A percentile compares a stretch with the other conserved stretches of the same genome.
Evolutionary conservation across 2,113 vertebrate species (phyloP).

Genomic region (Antechinus flavipes): DNA sequence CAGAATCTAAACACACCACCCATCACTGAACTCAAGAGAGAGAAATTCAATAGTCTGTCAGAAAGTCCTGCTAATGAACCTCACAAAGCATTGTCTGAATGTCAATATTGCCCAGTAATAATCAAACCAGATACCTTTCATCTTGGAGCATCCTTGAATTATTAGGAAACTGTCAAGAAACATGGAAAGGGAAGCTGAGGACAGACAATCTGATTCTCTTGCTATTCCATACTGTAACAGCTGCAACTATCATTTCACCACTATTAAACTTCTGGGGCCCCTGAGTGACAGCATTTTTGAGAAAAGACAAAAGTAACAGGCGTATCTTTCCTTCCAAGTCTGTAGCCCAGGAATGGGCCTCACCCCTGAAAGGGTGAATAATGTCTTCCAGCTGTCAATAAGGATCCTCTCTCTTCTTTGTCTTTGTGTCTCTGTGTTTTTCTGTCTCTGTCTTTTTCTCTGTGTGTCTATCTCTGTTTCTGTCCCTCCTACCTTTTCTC

Average conservation of each 20-base stretch:
- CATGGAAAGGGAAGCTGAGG: background rate
- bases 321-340: constrained; percentile 64
- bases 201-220: background rate
- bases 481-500: too few relatives aligned
- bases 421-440: background rate
- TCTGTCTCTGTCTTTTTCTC: background rate
- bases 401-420: background rate
- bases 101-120: background rate
- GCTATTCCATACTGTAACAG: background rate
- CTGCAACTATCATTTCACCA: background rate
- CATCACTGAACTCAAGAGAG: background rate
- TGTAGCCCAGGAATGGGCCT: constrained; percentile 54
- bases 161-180: background rate
- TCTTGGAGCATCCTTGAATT: background rate
- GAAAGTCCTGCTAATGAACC: background rate
- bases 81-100: background rate
- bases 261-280: background rate
- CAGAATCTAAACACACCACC: background rate
- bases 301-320: background rate
- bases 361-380: constrained; percentile 57
- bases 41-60: background rate
- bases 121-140: background rate
- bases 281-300: background rate
- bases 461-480: too few relatives aligned
- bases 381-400: background rate